Base-by-base conservation (phyloP, 2,113 vertebrate genomes). In the Melanerpes formicivorus region DNA sequence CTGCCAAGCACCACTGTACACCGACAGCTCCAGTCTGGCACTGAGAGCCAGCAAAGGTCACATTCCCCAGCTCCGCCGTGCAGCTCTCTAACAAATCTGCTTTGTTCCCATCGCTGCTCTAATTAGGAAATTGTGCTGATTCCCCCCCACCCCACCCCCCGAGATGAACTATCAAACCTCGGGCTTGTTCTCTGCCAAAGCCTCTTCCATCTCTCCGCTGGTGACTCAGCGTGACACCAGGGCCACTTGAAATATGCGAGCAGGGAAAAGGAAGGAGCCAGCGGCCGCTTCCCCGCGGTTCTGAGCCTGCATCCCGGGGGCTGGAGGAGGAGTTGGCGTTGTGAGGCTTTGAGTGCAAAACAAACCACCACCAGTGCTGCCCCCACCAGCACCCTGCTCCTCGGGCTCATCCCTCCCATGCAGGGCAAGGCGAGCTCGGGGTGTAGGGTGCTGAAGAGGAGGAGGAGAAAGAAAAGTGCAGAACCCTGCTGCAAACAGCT, bases 141-240 rank as follows among this genome's bases (percentile, higher is more conserved):
- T 80, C 81, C 29, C 11, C 22, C 12, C 18, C 22, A 7, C 22
- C 21, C 48, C 18, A 40, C 30, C 10, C 26, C 40, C 90, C 25
- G 72, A 83, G 87, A 8, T 26, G 42, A 95, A 64, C 65, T 72
- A 40, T 52, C 90, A 84, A 67, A 90, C 84, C 87, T 80, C 17
- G 9, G 71, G 84, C 32, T 94, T 60, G 58, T 80, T 94, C 91
- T 40, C 87, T 75, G 80, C 91, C 89, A 78, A 77, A 64, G 91
- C 56, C 62, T 74, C 90, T 54, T 52, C 75, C 70, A 8, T 42
- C 15, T 11, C 84, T 21, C 11, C 11, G 46, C 65, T 54, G 73
- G 89, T 86, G 94, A 85, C 92, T 80, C 95, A 93, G 92, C 2
- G n/a, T 65, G 94, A 92, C 86, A 88, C 80, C 60, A 8, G 84